Base-by-base conservation (phyloP, 2,113 vertebrate species). In the Cheilinus undulatus region DNA sequence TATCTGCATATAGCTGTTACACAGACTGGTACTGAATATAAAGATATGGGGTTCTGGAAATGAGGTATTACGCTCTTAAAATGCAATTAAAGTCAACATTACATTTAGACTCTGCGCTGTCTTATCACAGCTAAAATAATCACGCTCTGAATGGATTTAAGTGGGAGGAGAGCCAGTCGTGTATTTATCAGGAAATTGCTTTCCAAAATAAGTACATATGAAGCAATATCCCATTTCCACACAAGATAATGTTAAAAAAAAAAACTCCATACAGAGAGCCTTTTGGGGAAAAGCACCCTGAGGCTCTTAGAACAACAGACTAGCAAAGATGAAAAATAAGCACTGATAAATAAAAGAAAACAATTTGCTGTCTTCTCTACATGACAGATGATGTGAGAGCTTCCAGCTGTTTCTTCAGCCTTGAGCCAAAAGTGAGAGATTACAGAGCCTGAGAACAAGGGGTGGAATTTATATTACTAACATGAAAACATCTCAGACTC, bases 321-420 rank as follows among this genome's bases (percentile, higher is more conserved):
- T 51, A 79, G 83, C 19, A 22, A 10, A 62, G 77, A 59, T 79
- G 62, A 83, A 71, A 62, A 70, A 69, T 61, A 77, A 81, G 46
- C 50, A 30, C 36, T 63, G 71, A 80, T 89, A 74, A 60, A 14
- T 22, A 40, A 73, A 68, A 36, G 51, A 74, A 19, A 85, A 79
- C 56, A 84, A 74, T 77, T 73, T 83, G 36, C 54, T 78, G 64
- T 78, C 46, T 86, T 85, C 65, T 54, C 68, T 32, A 45, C 28
- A 52, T 76, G 82, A 85, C 74, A 73, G 81, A 69, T 87, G 66
- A 90, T 82, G 69, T 90, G 90, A 93, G 73, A 26, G 56, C 69
- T 82, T 78, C 91, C 92, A 93, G 91, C 91, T 93, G 90, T 76
- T 75, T 76, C 65, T 83, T 69, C 59, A 84, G 77, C 73, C 62